phyloP scores from a whole-genome alignment of 2,888 invertebrate genomes.

The Zele albiditarsus region DNA sequence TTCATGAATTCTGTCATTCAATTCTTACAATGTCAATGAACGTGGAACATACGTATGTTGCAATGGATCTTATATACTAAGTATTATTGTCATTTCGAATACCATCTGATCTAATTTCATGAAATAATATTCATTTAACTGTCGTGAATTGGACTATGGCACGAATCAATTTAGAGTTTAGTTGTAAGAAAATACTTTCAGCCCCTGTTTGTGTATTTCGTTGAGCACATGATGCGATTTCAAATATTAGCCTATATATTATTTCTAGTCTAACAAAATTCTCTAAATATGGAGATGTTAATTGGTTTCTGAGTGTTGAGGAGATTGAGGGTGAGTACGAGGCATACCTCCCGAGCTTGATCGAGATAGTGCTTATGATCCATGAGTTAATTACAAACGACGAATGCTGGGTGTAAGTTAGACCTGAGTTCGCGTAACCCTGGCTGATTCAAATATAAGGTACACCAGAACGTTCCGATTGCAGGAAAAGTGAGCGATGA shows the following conservation, averaged over 20 bases:
- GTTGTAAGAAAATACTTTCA: too few relatives aligned
- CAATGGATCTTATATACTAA: too few relatives aligned
- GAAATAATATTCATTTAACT: too few relatives aligned
- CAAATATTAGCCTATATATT: neutral
- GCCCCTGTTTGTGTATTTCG: too few relatives aligned
- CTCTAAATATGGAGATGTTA: constrained; percentile 31
- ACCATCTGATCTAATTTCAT: too few relatives aligned
- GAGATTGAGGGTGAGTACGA: neutral
- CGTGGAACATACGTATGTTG: too few relatives aligned
- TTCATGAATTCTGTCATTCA: too few relatives aligned
- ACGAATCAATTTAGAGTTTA: too few relatives aligned
- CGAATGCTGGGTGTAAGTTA: constrained; percentile 36
- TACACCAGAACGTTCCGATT: constrained; percentile 11
- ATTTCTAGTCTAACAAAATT: neutral
- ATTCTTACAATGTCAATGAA: too few relatives aligned
- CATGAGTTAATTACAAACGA: constrained; percentile 41
- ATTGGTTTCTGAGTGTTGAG: constrained; percentile 28
- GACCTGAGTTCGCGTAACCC: constrained; percentile 20
- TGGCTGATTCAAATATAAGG: constrained; percentile 34
- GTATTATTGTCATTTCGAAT: too few relatives aligned
- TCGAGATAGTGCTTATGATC: constrained; percentile 37
- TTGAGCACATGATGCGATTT: neutral
- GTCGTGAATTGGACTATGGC: too few relatives aligned
- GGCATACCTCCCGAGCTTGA: constrained; percentile 6
- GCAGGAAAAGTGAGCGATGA: constrained; percentile 44